Evolutionary conservation across 1,140 invertebrate genomes (phyloP).

Genomic region (Rhopalosiphum maidis): DNA sequence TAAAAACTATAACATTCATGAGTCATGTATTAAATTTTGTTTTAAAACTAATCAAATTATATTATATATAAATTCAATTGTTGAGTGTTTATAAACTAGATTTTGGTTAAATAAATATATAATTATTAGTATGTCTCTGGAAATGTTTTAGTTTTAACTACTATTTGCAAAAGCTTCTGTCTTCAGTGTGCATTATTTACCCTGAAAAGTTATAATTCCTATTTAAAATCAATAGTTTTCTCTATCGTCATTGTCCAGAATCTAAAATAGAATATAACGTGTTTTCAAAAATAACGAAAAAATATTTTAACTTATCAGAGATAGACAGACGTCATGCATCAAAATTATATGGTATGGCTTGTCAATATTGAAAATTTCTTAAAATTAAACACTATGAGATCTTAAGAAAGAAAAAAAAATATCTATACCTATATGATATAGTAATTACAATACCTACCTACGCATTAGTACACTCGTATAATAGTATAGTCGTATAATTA

Average conservation of each 20-base stretch:
- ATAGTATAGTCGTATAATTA: not conserved
- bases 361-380: not conserved
- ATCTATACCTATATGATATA: not conserved
- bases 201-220: not conserved
- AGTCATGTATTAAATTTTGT: not conserved
- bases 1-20: not conserved
- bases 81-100: not conserved
- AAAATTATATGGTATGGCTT: not conserved
- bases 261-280: not conserved
- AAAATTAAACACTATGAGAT: not conserved
- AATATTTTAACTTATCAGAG: not conserved
- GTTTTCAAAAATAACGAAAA: not conserved
- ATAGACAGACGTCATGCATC: not conserved
- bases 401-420: not conserved
- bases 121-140: not conserved
- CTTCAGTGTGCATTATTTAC: not conserved
- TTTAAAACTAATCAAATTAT: not conserved
- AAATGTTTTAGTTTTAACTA: slow-evolving; percentile 4
- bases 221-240: not conserved
- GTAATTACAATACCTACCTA: not conserved
- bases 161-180: not conserved
- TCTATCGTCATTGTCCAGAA: not conserved
- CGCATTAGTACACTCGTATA: not conserved
- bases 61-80: not conserved
- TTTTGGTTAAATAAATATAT: not conserved